Percentiles rank a stretch among this genome's conserved stretches.
Conservation (phyloP, 2,888 invertebrate species). For the Sisyra nigra region DNA sequence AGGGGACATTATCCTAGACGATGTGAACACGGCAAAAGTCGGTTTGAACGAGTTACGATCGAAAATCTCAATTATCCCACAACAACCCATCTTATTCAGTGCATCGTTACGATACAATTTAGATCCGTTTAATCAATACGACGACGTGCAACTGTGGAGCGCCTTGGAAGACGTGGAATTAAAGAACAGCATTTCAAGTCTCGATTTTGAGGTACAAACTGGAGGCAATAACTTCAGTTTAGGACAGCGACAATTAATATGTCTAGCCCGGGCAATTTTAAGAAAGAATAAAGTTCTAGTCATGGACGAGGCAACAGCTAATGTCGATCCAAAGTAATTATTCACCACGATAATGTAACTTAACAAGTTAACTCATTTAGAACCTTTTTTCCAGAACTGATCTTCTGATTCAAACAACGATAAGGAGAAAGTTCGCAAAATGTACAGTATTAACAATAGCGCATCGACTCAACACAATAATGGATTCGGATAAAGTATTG, state of each 20-base stretch:
- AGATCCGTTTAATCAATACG: conserved; percentile 56
- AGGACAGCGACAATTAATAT: conserved; percentile 4
- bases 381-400: conserved; percentile 43
- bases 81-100: conserved; percentile 45
- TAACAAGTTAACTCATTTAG: no score
- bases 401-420: conserved; percentile 67
- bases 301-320: conserved; percentile 5
- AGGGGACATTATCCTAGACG: conserved; percentile 58
- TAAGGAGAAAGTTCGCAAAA: conserved; percentile 58
- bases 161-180: conserved; percentile 44
- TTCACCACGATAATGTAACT: no score
- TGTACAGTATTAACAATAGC: conserved; percentile 85
- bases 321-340: conserved; percentile 5
- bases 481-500: conserved; percentile 78
- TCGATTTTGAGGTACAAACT: not conserved
- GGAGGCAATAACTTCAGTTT: conserved; percentile 3
- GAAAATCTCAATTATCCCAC: conserved; percentile 39
- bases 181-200: not conserved
- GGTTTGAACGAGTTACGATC: conserved; percentile 36
- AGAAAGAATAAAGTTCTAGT: conserved; percentile 3
- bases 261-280: conserved; percentile 4
- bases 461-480: conserved; percentile 78
- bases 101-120: conserved; percentile 56
- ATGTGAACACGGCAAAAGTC: conserved; percentile 37
- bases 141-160: conserved; percentile 50